phyloP scores from a whole-genome alignment of 2,113 vertebrate species.

The Xyliphius kryptos region DNA sequence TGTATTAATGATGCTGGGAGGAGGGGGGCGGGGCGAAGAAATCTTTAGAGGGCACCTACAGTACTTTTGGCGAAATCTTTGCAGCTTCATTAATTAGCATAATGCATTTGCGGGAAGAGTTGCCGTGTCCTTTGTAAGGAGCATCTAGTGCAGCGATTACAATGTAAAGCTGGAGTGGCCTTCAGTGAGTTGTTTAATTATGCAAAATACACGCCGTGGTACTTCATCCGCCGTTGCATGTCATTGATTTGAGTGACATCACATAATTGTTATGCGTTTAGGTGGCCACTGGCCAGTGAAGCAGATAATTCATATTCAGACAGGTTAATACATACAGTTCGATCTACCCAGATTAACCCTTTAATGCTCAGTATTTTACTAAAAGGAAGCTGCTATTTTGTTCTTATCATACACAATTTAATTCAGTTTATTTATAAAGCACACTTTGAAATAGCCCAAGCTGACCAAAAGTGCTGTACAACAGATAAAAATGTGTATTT shows the following conservation, averaged over 20 bases:
- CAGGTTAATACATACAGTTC: not conserved
- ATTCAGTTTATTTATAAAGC: too few species aligned
- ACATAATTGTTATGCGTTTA: constrained; percentile 38
- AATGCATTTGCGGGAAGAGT: constrained; percentile 44
- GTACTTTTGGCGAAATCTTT: constrained; percentile 6
- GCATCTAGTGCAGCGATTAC: constrained; percentile 30
- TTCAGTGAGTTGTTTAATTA: constrained; percentile 49
- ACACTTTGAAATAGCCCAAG: too few species aligned
- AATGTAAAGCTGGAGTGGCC: constrained; percentile 42
- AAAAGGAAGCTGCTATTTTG: too few species aligned
- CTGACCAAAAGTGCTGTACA: too few species aligned
- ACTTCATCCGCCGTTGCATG: constrained; percentile 50
- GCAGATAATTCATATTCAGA: not conserved
- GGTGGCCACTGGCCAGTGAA: constrained; percentile 35
- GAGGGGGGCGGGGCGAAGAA: not conserved
- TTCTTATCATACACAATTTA: too few species aligned
- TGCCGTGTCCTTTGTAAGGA: constrained; percentile 26
- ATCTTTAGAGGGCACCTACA: constrained; percentile 2
- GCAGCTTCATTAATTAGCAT: constrained; percentile 51
- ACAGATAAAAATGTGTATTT: too few species aligned
- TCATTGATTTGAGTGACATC: constrained; percentile 46
- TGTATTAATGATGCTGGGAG: not conserved
- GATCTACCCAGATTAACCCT: not conserved
- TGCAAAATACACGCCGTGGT: constrained; percentile 50
- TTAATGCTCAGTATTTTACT: not conserved